phyloP scores from a whole-genome alignment of 2,113 vertebrate species.

The Gymnorhina tibicen region DNA sequence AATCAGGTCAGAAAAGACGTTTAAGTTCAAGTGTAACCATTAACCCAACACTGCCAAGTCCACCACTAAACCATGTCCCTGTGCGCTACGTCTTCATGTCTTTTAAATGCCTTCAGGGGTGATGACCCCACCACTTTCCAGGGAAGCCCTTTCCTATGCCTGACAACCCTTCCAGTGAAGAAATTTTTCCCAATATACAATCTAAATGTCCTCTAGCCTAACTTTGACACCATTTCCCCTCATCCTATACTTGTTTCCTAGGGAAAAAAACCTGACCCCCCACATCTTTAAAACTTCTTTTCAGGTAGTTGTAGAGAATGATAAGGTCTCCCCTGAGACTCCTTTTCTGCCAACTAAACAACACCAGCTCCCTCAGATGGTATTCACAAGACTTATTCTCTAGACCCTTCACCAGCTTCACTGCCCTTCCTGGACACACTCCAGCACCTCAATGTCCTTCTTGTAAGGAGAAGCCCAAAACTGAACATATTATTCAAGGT shows the following conservation, averaged over 20 bases:
- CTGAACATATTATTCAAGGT: accelerated
- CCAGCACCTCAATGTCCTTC: neutral
- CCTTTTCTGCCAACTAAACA: neutral
- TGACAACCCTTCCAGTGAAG: accelerated
- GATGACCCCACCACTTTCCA: too few species aligned
- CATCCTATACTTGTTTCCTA: neutral
- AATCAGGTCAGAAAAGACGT: neutral
- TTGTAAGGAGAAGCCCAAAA: neutral
- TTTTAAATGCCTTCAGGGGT: neutral
- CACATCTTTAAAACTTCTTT: neutral
- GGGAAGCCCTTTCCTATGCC: neutral
- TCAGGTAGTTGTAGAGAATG: neutral
- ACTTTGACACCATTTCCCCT: neutral
- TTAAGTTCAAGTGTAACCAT: neutral
- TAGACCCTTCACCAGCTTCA: accelerated
- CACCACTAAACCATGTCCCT: neutral
- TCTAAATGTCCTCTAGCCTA: neutral
- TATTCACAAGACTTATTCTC: neutral
- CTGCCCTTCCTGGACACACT: accelerated
- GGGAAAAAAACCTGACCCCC: accelerated
- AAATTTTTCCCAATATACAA: neutral
- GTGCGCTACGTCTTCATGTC: accelerated
- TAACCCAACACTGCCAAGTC: neutral
- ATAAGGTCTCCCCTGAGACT: accelerated
- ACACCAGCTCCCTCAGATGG: accelerated